phyloP scores from a whole-genome alignment of 2,113 vertebrate species.

The Chaetorhynchus papuensis region DNA sequence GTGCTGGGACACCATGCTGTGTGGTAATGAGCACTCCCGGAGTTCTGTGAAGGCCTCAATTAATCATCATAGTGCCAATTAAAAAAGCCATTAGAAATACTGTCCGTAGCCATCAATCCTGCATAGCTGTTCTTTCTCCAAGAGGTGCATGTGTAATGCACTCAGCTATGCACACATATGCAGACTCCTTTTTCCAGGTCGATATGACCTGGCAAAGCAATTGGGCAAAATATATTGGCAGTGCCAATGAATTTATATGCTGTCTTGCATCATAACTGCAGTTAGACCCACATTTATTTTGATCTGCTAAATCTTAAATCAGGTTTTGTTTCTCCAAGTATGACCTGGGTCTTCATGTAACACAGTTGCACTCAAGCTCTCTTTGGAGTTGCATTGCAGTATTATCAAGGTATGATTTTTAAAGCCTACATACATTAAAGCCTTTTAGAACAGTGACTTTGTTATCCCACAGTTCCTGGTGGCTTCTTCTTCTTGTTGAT shows the following conservation, averaged over 20 bases:
- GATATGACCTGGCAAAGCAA: neutral
- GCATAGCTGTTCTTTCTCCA: neutral
- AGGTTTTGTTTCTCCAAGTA: neutral
- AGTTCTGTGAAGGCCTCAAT: slow-evolving; percentile 59
- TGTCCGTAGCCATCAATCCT: slow-evolving; percentile 48
- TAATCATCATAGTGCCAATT: slow-evolving; percentile 70
- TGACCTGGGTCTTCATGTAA: neutral
- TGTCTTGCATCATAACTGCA: neutral
- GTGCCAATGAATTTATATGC: neutral
- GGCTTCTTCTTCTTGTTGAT: neutral
- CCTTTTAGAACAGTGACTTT: neutral
- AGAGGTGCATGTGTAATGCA: neutral
- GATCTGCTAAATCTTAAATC: neutral
- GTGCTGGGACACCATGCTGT: neutral
- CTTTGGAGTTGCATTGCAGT: neutral
- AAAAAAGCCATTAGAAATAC: slow-evolving; percentile 64
- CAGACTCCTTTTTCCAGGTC: neutral
- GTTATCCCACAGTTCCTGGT: neutral
- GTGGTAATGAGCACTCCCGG: slow-evolving; percentile 65
- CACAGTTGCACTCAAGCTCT: neutral
- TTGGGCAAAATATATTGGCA: neutral
- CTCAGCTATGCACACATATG: neutral
- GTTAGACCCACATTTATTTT: neutral
- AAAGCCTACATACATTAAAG: neutral
- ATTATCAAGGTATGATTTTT: neutral